Conservation (phyloP, 1,140 invertebrate genomes). For the Procambarus virginalis region DNA sequence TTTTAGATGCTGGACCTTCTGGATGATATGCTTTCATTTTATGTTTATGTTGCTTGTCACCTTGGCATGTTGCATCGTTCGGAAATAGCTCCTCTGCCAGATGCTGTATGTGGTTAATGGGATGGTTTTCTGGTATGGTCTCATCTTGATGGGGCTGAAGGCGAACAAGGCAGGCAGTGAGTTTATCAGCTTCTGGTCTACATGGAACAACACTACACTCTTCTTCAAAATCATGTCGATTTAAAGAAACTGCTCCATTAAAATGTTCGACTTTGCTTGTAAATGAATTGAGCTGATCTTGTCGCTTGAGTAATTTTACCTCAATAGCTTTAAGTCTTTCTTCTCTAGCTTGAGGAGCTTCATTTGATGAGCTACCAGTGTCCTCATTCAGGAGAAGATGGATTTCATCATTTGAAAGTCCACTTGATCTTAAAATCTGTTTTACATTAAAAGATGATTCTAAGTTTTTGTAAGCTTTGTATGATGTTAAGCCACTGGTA, state of each 20-base stretch:
- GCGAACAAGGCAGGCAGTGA: slow-evolving; percentile 51
- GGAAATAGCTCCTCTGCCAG: slow-evolving; percentile 57
- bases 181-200: slow-evolving; percentile 23
- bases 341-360: slow-evolving; percentile 25
- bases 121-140: slow-evolving; percentile 60
- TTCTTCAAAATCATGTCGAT: slow-evolving; percentile 57
- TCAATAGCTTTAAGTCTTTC: slow-evolving; percentile 44
- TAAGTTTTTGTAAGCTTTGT: slow-evolving; percentile 45
- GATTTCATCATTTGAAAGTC: slow-evolving; percentile 55
- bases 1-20: background rate
- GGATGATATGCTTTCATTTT: background rate
- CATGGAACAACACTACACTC: slow-evolving; percentile 17
- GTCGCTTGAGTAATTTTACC: slow-evolving; percentile 31
- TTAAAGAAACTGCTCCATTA: slow-evolving; percentile 39
- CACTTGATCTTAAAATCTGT: slow-evolving; percentile 47
- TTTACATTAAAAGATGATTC: slow-evolving; percentile 26
- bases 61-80: background rate
- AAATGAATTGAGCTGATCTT: slow-evolving; percentile 13
- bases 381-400: slow-evolving; percentile 43
- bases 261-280: slow-evolving; percentile 21
- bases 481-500: slow-evolving; percentile 51
- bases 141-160: slow-evolving; percentile 49
- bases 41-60: background rate
- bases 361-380: background rate
- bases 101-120: slow-evolving; percentile 64